These are phyloP conservation scores for Cryptosula pallasiana DNA, from an alignment of 2,888 invertebrate genomes.

Conservation along the genomic window DNA sequence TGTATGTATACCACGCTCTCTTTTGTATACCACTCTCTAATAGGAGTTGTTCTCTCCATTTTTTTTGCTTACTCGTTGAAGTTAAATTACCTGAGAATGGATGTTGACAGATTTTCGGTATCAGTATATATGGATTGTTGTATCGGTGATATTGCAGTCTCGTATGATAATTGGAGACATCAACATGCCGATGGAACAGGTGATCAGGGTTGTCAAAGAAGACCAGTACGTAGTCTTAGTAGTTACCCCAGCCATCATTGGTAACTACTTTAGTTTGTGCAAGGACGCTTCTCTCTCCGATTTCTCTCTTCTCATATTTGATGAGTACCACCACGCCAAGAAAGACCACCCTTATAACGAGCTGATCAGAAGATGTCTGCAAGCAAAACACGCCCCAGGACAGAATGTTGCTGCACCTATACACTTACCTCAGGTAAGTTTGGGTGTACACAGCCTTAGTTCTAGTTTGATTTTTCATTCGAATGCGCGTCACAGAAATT, in stretches of 20 bases:
- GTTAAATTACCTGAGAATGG: no score
- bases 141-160: no score
- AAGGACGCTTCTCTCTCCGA: not conserved
- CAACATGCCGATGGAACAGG: not conserved
- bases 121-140: no score
- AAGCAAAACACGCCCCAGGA: not conserved
- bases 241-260: not conserved
- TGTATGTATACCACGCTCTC: no score
- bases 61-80: no score
- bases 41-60: no score
- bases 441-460: not conserved
- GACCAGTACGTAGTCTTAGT: not conserved
- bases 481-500: no score
- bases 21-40: no score
- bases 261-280: not conserved
- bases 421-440: not conserved
- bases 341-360: constrained; percentile 43
- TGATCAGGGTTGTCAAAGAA: not conserved
- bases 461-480: no score
- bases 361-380: constrained; percentile 32
- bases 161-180: not conserved
- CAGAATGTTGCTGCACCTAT: not conserved
- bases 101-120: no score
- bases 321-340: constrained; percentile 47
- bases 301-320: constrained; percentile 43